Evolutionary conservation across 1,140 invertebrate species (phyloP).

Genomic region (Drosophila funebris): DNA sequence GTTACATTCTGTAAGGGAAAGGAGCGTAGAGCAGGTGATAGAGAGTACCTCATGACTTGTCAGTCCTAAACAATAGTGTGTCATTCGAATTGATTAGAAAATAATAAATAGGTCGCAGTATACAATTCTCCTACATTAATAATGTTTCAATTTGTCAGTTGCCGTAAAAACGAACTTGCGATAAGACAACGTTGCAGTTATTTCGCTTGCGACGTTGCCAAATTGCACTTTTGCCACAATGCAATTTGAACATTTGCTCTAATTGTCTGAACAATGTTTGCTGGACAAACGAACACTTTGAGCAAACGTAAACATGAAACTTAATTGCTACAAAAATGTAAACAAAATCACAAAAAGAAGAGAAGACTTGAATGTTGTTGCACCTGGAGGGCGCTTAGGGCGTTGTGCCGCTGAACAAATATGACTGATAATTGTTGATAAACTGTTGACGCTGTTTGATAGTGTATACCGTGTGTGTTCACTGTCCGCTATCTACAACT

Average conservation of each 20-base stretch:
- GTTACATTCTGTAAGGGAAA: too few relatives aligned
- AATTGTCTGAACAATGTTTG: constrained; percentile 51
- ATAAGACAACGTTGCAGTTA: neutral
- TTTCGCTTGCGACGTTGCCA: constrained; percentile 5
- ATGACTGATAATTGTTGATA: constrained; percentile 67
- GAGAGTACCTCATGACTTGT: too few relatives aligned
- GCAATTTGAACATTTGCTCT: constrained; percentile 29
- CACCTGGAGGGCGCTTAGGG: constrained; percentile 41
- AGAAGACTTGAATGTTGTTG: constrained; percentile 2
- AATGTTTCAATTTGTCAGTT: neutral
- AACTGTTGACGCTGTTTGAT: constrained; percentile 40
- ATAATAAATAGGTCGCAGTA: too few relatives aligned
- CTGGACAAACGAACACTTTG: constrained; percentile 42
- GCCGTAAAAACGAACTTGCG: neutral
- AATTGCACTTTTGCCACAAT: constrained; percentile 1
- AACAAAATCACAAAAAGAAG: constrained; percentile 40
- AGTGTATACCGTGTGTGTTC: constrained; percentile 7
- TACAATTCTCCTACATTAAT: too few relatives aligned
- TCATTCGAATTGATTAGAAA: too few relatives aligned
- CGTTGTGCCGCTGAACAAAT: constrained; percentile 64
- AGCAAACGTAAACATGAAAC: constrained; percentile 53
- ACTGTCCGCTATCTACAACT: constrained; percentile 23
- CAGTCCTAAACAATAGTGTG: too few relatives aligned
- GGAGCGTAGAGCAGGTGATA: too few relatives aligned
- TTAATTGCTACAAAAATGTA: constrained; percentile 64